phyloP scores from a whole-genome alignment of 1,140 invertebrate genomes.

The Apolygus lucorum region DNA sequence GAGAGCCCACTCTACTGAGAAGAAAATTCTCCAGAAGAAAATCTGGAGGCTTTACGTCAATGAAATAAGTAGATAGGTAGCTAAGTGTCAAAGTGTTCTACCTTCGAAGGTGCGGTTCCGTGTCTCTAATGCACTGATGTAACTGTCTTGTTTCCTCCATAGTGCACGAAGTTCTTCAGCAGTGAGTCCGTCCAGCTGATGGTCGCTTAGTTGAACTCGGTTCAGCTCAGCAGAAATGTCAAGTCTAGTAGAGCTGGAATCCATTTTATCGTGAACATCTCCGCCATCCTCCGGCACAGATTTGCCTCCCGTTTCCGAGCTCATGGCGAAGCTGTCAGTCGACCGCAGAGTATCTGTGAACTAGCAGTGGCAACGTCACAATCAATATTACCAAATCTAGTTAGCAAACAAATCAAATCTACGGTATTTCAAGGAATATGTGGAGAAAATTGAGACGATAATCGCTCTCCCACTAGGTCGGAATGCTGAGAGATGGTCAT shows the following conservation, averaged over 20 bases:
- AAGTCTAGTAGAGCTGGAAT: background rate
- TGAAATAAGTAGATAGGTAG: too few species aligned
- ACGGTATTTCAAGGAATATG: background rate
- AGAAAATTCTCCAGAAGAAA: too few species aligned
- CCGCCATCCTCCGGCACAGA: slow-evolving; percentile 1
- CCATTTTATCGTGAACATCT: background rate
- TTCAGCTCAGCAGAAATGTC: background rate
- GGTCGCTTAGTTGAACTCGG: slow-evolving; percentile 25
- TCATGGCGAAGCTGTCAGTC: background rate
- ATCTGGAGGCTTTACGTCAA: too few species aligned
- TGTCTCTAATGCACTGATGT: slow-evolving; percentile 28
- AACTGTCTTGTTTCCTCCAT: slow-evolving; percentile 31
- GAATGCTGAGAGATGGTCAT: background rate
- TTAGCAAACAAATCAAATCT: background rate
- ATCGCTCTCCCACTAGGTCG: background rate
- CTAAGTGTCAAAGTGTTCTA: too few species aligned
- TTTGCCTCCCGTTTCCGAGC: background rate
- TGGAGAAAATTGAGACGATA: background rate
- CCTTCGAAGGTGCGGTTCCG: slow-evolving; percentile 29
- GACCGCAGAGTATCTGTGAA: background rate
- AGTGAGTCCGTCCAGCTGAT: slow-evolving; percentile 24
- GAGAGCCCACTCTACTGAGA: too few species aligned
- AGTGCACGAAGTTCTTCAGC: slow-evolving; percentile 24
- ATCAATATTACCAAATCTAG: background rate
- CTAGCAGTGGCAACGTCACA: background rate